Conservation (phyloP, 2,113 vertebrate genomes). For the Jacana jacana region DNA sequence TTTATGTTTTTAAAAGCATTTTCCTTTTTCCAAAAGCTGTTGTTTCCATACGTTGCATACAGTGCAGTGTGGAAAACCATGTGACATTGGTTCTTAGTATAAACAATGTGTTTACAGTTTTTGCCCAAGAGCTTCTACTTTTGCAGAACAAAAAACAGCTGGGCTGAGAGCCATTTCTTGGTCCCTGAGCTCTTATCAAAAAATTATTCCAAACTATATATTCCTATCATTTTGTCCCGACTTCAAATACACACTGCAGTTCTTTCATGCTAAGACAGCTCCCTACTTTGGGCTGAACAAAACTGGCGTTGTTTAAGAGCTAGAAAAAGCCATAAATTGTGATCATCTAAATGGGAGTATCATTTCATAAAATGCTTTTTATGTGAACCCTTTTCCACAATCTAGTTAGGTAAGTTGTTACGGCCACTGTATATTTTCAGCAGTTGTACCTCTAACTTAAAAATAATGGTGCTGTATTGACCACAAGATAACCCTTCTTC, state of each 20-base stretch:
- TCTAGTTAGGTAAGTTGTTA: conserved; percentile 53
- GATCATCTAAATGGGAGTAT: conserved; percentile 17
- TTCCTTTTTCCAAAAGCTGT: neutral
- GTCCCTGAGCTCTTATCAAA: neutral
- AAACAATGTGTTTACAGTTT: neutral
- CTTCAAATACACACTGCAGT: neutral
- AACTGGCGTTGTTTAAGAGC: neutral
- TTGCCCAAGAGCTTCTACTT: neutral
- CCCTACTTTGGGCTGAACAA: neutral
- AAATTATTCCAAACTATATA: neutral
- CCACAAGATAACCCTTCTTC: conserved; percentile 71
- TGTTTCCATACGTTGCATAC: neutral
- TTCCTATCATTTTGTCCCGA: neutral
- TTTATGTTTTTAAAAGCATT: neutral
- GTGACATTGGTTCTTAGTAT: neutral
- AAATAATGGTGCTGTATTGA: conserved; percentile 75
- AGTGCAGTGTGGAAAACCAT: neutral
- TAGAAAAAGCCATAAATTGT: neutral
- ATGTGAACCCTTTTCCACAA: conserved; percentile 23
- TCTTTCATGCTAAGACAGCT: neutral
- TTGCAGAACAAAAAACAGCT: neutral
- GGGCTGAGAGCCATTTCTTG: neutral
- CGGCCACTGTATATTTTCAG: conserved; percentile 67
- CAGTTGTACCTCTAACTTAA: conserved; percentile 61
- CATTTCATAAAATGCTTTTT: conserved; percentile 59